A percentile compares a stretch with the other conserved stretches of the same genome.
Evolutionary conservation across 2,113 vertebrate genomes (phyloP).

Genomic region (Gracilinanus agilis): DNA sequence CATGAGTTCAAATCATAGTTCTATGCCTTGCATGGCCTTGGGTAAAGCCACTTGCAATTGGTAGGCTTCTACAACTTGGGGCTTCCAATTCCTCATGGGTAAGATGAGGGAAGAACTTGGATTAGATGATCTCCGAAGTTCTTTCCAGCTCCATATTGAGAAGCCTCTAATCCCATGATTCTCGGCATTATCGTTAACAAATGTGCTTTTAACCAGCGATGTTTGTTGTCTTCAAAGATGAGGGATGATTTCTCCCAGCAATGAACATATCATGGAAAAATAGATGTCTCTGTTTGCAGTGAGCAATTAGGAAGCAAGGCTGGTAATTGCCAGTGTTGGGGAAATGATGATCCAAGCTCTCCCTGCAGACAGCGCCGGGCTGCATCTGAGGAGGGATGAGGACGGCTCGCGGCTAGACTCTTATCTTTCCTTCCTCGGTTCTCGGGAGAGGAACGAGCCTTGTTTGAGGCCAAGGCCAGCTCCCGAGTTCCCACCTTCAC

Average conservation of each 20-base stretch:
- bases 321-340: neutral
- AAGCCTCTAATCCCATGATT: neutral
- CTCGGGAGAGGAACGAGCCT: neutral
- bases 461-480: neutral
- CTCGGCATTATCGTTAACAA: neutral
- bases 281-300: constrained; percentile 4
- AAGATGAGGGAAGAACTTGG: neutral
- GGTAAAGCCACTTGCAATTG: neutral
- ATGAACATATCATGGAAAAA: constrained; percentile 4
- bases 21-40: neutral
- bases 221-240: neutral
- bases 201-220: neutral
- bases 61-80: neutral
- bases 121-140: neutral
- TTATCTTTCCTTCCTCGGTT: neutral
- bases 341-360: neutral
- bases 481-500: neutral
- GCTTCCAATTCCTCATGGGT: neutral
- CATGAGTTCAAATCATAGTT: neutral
- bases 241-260: neutral
- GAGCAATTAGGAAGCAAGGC: neutral
- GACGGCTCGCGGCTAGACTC: neutral
- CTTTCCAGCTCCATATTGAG: neutral
- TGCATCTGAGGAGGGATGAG: neutral
- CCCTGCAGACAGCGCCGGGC: neutral